A percentile compares a stretch with the other conserved stretches of the same genome.
Evolutionary conservation across 2,888 invertebrate genomes (phyloP).

Genomic region (Eupithecia pulchellata): DNA sequence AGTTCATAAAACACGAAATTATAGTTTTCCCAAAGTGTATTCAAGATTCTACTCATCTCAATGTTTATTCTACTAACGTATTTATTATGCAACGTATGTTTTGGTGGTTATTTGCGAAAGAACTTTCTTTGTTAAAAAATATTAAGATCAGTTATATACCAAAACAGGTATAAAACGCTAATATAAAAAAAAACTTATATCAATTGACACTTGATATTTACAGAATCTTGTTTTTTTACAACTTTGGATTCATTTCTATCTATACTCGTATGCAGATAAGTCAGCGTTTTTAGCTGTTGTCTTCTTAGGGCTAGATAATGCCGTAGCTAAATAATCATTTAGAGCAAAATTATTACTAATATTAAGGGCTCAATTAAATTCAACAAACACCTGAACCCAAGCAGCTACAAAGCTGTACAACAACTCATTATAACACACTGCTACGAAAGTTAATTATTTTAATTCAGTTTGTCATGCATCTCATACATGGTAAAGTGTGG

Average conservation of each 20-base stretch:
- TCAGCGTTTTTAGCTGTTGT: no score
- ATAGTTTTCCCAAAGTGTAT: constrained; percentile 30
- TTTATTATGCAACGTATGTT: neutral
- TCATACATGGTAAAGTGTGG: neutral
- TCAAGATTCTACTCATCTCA: constrained; percentile 28
- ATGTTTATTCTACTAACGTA: neutral
- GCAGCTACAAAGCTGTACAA: neutral
- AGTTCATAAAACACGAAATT: constrained; percentile 49
- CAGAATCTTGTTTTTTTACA: neutral
- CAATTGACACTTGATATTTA: neutral
- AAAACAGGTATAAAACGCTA: no score
- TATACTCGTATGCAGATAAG: no score
- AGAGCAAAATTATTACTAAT: neutral
- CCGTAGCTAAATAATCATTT: neutral
- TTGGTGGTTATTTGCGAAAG: neutral
- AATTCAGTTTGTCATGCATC: neutral
- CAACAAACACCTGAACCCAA: neutral
- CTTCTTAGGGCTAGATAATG: neutral
- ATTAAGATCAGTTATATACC: neutral
- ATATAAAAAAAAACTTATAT: no score
- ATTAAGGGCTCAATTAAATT: neutral
- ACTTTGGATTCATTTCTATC: neutral
- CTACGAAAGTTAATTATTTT: constrained; percentile 2
- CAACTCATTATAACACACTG: neutral
- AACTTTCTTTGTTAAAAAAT: neutral